Evolutionary conservation across 1,140 invertebrate genomes (phyloP).

Genomic region (Chelonus insularis): DNA sequence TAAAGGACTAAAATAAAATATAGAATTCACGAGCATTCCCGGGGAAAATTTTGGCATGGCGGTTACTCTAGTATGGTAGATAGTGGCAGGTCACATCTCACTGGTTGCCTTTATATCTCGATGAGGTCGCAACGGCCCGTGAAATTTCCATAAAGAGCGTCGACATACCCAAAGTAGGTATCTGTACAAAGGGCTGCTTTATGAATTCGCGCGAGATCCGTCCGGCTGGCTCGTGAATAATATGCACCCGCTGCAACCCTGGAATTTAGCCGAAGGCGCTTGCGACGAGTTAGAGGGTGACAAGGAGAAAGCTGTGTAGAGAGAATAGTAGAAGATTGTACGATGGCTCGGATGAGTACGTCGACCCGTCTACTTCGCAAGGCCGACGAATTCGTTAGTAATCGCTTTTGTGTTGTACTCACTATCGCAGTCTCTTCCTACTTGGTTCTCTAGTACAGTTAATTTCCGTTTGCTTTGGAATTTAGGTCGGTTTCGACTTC

Average conservation of each 20-base stretch:
- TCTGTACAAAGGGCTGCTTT: conserved; percentile 56
- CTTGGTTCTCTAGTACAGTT: conserved; percentile 25
- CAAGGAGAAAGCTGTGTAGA: background rate
- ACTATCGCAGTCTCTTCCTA: background rate
- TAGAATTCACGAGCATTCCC: background rate
- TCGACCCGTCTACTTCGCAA: background rate
- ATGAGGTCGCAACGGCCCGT: conserved; percentile 33
- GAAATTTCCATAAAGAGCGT: conserved; percentile 57
- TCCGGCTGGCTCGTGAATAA: conserved; percentile 54
- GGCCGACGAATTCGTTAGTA: conserved; percentile 27
- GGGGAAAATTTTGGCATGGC: background rate
- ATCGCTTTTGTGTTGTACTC: conserved; percentile 26
- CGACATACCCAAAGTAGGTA: conserved; percentile 43
- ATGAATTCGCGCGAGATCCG: conserved; percentile 57
- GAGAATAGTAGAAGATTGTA: background rate
- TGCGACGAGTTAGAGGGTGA: background rate
- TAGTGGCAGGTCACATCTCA: background rate
- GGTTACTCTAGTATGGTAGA: background rate
- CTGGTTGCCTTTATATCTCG: background rate
- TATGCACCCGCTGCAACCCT: conserved; percentile 45
- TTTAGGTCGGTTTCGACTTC: conserved; percentile 23
- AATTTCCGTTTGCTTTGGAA: conserved; percentile 34
- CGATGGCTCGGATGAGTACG: background rate
- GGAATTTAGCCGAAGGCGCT: conserved; percentile 16
- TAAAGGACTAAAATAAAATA: too few relatives aligned